Evolutionary conservation across 2,888 invertebrate species (phyloP), one percentile per base, ranked within the genome.

Genomic region (Andrena trimmerana): DNA sequence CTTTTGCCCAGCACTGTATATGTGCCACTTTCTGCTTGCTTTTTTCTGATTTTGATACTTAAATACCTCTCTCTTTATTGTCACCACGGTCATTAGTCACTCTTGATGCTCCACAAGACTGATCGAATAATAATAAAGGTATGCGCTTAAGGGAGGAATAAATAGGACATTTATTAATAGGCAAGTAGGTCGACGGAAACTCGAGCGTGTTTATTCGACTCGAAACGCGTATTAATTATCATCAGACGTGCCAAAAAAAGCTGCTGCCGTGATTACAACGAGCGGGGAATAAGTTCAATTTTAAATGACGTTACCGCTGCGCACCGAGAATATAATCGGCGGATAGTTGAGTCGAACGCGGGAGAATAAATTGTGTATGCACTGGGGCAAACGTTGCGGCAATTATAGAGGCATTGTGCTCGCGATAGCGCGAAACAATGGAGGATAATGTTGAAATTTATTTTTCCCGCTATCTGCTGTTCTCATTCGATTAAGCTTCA

Each of bases 401-500:
- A 83, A 83, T 84, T 74, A 69, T n/a, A 63, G 7, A 24, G 48
- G 42, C 7, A 81, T 83, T 74, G 71, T 69, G 3, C 24, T n/a
- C 24, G 5, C 33, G 62, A 36, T 69, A 36, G 20, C 54, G 31
- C 1, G 54, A 65, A 72, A 77, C 77, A 83, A 85, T 85, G 27
- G 67, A 48, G 16, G 74, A 63, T 66, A 71, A 78, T 66, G 20
- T 63, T 68, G 31, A 67, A 33, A 78, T 81, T 48, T 59, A 8
- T 57, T 10, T 48, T 31, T 20, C 31, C 13, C 24, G 57, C 20
- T 66, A 48, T 42, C 16, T 54, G 5, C 31, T n/a, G 13, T 27
- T 63, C 66, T 29, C 36, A 8, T 84, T 76, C 79, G 75, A 81
- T 83, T 76, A 80, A 83, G 68, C 68, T 71, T 70, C 79, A 62